These are phyloP conservation scores for Paramisgurnus dabryanus DNA, from an alignment of 2,113 vertebrate genomes.

Conservation along the genomic window DNA sequence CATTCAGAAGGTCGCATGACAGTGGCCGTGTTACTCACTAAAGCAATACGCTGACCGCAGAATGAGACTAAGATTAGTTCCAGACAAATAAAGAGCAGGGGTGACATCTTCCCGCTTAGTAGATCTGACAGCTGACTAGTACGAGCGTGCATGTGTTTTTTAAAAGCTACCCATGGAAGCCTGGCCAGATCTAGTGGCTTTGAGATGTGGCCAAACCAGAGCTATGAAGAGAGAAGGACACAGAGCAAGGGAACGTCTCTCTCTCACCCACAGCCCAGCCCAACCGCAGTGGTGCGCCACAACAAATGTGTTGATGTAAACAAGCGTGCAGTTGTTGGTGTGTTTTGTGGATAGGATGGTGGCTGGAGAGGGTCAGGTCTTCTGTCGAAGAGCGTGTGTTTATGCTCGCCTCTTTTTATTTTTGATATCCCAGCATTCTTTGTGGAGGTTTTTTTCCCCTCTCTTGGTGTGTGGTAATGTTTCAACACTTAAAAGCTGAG, in stretches of 20 bases:
- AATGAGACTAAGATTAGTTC: conserved; percentile 29
- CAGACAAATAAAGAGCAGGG: conserved; percentile 40
- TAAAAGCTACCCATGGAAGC: conserved; percentile 31
- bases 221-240: conserved; percentile 2
- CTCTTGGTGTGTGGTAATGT: conserved; percentile 29
- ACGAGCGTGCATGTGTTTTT: background rate
- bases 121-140: conserved; percentile 15
- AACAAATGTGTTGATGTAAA: conserved; percentile 39
- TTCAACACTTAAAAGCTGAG: conserved; percentile 37
- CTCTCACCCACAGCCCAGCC: background rate
- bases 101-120: conserved; percentile 11
- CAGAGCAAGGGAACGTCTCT: conserved; percentile 22
- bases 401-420: background rate
- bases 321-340: background rate
- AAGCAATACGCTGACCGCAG: conserved; percentile 31
- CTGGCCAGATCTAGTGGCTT: conserved; percentile 44
- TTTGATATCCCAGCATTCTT: background rate
- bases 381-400: background rate
- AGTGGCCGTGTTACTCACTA: background rate
- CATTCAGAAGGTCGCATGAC: background rate
- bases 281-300: conserved; percentile 19
- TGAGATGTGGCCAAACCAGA: conserved; percentile 49
- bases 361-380: background rate
- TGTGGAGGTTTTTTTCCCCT: conserved; percentile 14
- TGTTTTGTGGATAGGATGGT: background rate